phyloP scores from a whole-genome alignment of 2,797 vertebrate genomes.

The Melanotaenia maccullochi region DNA sequence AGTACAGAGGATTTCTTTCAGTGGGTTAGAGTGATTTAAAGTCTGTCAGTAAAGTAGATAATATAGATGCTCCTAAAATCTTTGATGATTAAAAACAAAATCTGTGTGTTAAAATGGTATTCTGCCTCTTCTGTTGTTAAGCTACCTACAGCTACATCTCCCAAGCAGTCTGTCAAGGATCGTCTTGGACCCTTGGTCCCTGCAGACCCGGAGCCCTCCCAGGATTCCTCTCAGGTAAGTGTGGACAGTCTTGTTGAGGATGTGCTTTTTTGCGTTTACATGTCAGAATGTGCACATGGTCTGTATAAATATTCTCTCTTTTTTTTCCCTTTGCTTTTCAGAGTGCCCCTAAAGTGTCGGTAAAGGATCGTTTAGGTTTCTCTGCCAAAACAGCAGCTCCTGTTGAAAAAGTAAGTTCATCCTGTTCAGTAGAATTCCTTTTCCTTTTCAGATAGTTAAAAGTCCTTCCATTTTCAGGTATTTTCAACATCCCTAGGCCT shows the following conservation, averaged over 20 bases:
- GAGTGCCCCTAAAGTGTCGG: slow-evolving; percentile 90
- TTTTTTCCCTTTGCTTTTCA: slow-evolving; percentile 53
- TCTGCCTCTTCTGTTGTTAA: slow-evolving; percentile 58
- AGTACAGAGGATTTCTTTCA: neutral
- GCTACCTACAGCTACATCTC: slow-evolving; percentile 82
- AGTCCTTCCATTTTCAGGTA: slow-evolving; percentile 79
- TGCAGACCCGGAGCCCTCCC: slow-evolving; percentile 85
- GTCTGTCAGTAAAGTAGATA: neutral
- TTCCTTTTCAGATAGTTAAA: neutral
- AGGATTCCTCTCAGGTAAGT: slow-evolving; percentile 88
- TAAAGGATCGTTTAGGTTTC: slow-evolving; percentile 94
- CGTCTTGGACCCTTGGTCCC: slow-evolving; percentile 91
- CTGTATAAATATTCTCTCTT: slow-evolving; percentile 9
- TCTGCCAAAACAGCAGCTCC: slow-evolving; percentile 86
- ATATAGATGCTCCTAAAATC: neutral
- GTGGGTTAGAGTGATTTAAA: neutral
- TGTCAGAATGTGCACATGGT: slow-evolving; percentile 25
- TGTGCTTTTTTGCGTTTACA: slow-evolving; percentile 27
- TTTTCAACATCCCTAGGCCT: slow-evolving; percentile 95
- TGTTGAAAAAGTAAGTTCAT: slow-evolving; percentile 87
- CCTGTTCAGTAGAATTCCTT: neutral
- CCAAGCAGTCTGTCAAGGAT: slow-evolving; percentile 97
- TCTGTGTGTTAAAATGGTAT: neutral
- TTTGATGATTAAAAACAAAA: neutral
- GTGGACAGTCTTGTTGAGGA: neutral